These are phyloP conservation scores for Callithrix jacchus DNA, from an alignment of 2,113 vertebrate genomes.

Conservation along the genomic window DNA sequence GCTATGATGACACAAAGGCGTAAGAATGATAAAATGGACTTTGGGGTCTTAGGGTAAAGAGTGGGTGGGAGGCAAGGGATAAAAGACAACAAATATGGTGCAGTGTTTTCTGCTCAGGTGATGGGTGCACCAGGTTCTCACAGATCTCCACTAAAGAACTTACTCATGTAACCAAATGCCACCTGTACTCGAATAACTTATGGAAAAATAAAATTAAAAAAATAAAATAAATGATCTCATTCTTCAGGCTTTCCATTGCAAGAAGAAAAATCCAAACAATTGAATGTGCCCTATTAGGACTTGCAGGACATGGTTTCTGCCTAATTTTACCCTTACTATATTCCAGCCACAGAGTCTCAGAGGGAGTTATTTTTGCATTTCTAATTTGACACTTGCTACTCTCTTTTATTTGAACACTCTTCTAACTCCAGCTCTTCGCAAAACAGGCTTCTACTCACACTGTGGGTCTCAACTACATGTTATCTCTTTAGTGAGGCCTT, in stretches of 20 bases:
- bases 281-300: not conserved
- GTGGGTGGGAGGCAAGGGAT: too few relatives aligned
- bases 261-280: not conserved
- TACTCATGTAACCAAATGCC: too few relatives aligned
- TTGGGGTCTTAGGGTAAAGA: too few relatives aligned
- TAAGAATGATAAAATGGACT: too few relatives aligned
- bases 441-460: not conserved
- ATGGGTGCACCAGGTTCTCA: too few relatives aligned
- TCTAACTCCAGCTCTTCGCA: not conserved
- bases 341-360: not conserved
- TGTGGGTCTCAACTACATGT: not conserved
- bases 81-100: too few relatives aligned
- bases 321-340: not conserved
- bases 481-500: not conserved
- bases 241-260: not conserved
- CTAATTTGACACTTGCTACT: not conserved
- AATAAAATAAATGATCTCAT: not conserved
- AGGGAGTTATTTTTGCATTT: not conserved
- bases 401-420: not conserved
- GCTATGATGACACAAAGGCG: too few relatives aligned
- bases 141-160: too few relatives aligned
- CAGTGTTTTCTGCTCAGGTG: too few relatives aligned
- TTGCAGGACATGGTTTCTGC: not conserved
- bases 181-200: too few relatives aligned
- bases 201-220: too few relatives aligned